These are phyloP conservation scores for Acanthurus leucopareius DNA, from an alignment of 2,797 vertebrate species.

Conservation along the genomic window DNA sequence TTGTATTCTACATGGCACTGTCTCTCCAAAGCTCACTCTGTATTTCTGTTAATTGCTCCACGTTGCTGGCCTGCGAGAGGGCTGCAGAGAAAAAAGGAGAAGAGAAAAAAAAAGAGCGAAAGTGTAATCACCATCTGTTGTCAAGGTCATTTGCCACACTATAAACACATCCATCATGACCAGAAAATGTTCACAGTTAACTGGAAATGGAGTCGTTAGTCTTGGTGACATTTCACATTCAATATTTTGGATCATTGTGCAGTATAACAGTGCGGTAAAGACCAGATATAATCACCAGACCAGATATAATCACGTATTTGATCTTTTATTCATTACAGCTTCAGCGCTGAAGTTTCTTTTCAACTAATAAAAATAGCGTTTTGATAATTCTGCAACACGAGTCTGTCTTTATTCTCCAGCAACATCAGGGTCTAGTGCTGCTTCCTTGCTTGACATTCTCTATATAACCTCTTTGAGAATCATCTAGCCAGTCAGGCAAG, in stretches of 20 bases:
- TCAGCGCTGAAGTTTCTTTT: conserved; percentile 44
- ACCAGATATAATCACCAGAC: conserved; percentile 69
- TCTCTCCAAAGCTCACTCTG: conserved; percentile 30
- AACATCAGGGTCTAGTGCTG: neutral
- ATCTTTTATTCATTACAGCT: conserved; percentile 67
- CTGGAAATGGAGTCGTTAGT: conserved; percentile 80
- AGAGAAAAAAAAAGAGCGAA: conserved; percentile 17
- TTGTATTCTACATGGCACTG: conserved; percentile 10
- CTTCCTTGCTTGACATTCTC: conserved; percentile 54
- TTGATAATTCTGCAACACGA: conserved; percentile 39
- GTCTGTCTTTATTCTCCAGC: conserved; percentile 34
- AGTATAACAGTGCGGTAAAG: conserved; percentile 69
- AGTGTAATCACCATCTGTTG: conserved; percentile 78
- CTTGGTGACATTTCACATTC: conserved; percentile 81
- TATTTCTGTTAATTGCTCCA: conserved; percentile 57
- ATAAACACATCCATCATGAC: conserved; percentile 81
- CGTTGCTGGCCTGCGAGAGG: conserved; percentile 41
- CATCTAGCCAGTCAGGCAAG: conserved; percentile 50
- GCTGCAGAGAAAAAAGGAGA: conserved; percentile 19
- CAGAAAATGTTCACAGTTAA: conserved; percentile 70
- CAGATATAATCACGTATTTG: conserved; percentile 69
- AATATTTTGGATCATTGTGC: conserved; percentile 80
- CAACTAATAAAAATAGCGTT: conserved; percentile 48
- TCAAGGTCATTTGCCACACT: conserved; percentile 81
- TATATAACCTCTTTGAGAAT: conserved; percentile 45